Conservation (phyloP, 2,113 vertebrate genomes). For the Sander vitreus region DNA sequence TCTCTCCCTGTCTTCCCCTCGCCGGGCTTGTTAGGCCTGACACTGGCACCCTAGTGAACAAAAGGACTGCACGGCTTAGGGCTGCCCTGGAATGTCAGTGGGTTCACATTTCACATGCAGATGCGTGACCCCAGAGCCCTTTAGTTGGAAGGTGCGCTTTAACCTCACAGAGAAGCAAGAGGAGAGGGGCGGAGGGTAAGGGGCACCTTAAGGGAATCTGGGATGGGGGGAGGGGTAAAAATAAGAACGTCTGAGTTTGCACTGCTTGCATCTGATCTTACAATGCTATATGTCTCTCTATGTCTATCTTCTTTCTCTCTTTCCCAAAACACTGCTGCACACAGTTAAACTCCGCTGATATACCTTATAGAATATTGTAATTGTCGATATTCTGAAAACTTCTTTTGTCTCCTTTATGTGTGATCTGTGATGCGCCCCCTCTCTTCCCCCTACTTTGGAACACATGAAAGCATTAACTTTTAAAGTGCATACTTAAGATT, state of each 20-base stretch:
- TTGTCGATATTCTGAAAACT: slow-evolving; percentile 73
- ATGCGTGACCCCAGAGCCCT: slow-evolving; percentile 93
- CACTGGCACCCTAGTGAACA: slow-evolving; percentile 90
- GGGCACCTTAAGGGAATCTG: slow-evolving; percentile 79
- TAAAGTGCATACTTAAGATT: slow-evolving; percentile 81
- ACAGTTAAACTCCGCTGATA: slow-evolving; percentile 63
- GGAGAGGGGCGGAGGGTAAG: slow-evolving; percentile 77
- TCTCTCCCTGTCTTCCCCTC: slow-evolving; percentile 51
- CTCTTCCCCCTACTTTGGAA: slow-evolving; percentile 78
- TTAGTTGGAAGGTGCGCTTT: slow-evolving; percentile 87
- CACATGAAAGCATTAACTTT: slow-evolving; percentile 82
- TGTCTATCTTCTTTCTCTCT: slow-evolving; percentile 33
- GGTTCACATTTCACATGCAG: slow-evolving; percentile 98
- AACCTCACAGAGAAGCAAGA: slow-evolving; percentile 86
- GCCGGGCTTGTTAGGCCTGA: slow-evolving; percentile 91
- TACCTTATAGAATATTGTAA: slow-evolving; percentile 71
- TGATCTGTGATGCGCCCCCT: slow-evolving; percentile 85
- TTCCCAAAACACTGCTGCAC: slow-evolving; percentile 55
- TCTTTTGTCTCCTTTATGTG: slow-evolving; percentile 89
- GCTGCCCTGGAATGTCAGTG: slow-evolving; percentile 94
- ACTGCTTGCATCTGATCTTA: slow-evolving; percentile 59
- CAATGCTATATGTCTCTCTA: slow-evolving; percentile 34
- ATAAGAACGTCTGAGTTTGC: slow-evolving; percentile 60
- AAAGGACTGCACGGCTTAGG: slow-evolving; percentile 90
- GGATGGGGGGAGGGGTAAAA: slow-evolving; percentile 75